These are phyloP conservation scores for Steinernema hermaphroditum DNA, from an alignment of 2,888 invertebrate genomes.

Conservation along the genomic window DNA sequence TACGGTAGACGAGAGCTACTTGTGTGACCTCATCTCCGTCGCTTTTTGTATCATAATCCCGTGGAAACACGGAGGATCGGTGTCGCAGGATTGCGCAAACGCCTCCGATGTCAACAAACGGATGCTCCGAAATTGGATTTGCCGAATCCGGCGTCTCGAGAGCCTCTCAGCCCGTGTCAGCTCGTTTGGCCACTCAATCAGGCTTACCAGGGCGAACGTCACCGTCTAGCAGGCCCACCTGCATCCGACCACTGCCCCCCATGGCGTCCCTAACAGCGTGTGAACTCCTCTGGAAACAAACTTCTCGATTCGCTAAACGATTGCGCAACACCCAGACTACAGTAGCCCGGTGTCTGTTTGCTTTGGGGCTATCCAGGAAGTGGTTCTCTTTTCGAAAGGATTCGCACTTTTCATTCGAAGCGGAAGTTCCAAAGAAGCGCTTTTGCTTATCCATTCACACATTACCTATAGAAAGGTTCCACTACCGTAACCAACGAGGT, in stretches of 20 bases:
- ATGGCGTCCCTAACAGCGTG: conserved; percentile 3
- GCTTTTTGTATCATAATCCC: conserved; percentile 11
- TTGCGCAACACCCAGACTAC: neutral
- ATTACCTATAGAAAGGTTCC: no score
- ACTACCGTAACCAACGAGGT: no score
- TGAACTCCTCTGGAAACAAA: neutral
- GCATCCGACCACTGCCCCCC: neutral
- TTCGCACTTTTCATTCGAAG: no score
- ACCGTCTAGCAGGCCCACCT: neutral
- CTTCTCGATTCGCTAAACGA: neutral
- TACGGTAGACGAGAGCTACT: neutral
- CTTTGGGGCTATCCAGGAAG: no score
- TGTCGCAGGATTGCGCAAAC: neutral
- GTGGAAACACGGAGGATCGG: conserved; percentile 12
- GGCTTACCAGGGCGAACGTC: neutral
- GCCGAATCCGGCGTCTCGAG: neutral
- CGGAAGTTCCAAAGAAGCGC: no score
- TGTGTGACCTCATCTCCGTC: neutral
- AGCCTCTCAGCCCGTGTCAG: neutral
- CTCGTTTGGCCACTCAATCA: conserved; percentile 26
- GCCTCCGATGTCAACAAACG: neutral
- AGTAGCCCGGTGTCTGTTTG: neutral
- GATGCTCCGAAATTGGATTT: conserved; percentile 20
- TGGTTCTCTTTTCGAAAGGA: no score
- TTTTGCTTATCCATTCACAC: no score